Evolutionary conservation across 1,140 invertebrate genomes (phyloP).

Genomic region (Subanguina moxae): DNA sequence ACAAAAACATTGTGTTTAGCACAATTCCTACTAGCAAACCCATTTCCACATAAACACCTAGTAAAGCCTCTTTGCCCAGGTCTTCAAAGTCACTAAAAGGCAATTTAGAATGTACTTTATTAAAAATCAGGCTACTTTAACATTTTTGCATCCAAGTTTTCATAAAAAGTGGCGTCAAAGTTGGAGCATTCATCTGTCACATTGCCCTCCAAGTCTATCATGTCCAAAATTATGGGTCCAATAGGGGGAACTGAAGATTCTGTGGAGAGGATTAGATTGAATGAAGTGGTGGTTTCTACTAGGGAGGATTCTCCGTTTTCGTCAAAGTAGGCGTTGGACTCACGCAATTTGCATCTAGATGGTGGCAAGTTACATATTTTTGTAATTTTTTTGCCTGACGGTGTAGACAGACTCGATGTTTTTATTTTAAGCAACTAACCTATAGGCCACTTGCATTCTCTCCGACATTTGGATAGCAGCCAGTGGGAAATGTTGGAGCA

Average conservation of each 20-base stretch:
- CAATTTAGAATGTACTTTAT: neutral
- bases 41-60: conserved; percentile 46
- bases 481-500: conserved; percentile 56
- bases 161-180: conserved; percentile 24
- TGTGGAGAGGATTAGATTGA: neutral
- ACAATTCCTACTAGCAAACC: conserved; percentile 40
- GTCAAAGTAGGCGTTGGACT: conserved; percentile 32
- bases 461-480: conserved; percentile 50
- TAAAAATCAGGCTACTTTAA: conserved; percentile 1
- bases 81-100: conserved; percentile 35
- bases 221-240: neutral
- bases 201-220: neutral
- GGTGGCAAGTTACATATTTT: too few relatives aligned
- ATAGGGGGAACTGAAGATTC: neutral
- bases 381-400: too few relatives aligned
- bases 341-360: conserved; percentile 40
- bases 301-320: conserved; percentile 14
- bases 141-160: conserved; percentile 23
- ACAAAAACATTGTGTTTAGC: conserved; percentile 44
- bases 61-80: conserved; percentile 27
- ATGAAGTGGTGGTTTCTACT: neutral
- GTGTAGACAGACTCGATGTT: too few relatives aligned
- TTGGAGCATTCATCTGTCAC: conserved; percentile 27
- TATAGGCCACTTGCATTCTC: conserved; percentile 33
- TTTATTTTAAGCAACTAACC: too few relatives aligned